Evolutionary conservation across 2,888 invertebrate species (phyloP), one percentile per base, ranked within the genome.

Genomic region (Lithophane ornitopus): DNA sequence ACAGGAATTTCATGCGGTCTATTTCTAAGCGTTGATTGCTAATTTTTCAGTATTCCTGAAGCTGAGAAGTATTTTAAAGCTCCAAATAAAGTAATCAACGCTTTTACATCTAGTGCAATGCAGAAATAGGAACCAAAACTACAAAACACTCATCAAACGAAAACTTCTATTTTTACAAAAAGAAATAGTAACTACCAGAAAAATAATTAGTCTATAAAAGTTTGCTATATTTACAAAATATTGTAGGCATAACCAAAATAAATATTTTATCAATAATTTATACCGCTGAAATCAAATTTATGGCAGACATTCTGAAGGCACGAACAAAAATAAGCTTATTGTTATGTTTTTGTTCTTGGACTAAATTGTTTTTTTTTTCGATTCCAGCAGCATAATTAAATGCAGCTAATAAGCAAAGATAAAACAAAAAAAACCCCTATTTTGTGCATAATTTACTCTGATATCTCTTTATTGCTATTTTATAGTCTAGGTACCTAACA

Each of bases 331-430:
- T 6, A 16, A 2, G 7, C 2, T 4, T 56, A 12, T 6, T 52
- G 34, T 34, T 26, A 8, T 26, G 6, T 26, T 6, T 56, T 14
- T 56, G 12, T 56, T 56, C 2, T 26, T n/a, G n/a, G 22, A 54
- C 22, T 8, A 9, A 3, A 11, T n/a, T n/a, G 8, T 0, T 7
- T 2, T 28, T 28, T 58, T 58, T 28, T 28, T 58, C 28, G 39
- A 82, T 80, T 87, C 82, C 82, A 88, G 76, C 76, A 69, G 62
- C 19, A 80, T 77, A 58, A 65, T 61, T 41, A 49, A 65, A 44
- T 16, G 2, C 39, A n/a, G 19, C 58, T n/a, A 78, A 68, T 62
- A 74, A 69, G 58, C 67, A 14, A 46, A 66, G 61, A 70, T n/a
- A 62, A 72, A 62, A 3, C 58, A 58, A 72, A 52, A 58, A 70